A percentile compares a stretch with the other conserved stretches of the same genome.
phyloP scores from a whole-genome alignment of 2,888 invertebrate species.

The Drosophila neotestacea region DNA sequence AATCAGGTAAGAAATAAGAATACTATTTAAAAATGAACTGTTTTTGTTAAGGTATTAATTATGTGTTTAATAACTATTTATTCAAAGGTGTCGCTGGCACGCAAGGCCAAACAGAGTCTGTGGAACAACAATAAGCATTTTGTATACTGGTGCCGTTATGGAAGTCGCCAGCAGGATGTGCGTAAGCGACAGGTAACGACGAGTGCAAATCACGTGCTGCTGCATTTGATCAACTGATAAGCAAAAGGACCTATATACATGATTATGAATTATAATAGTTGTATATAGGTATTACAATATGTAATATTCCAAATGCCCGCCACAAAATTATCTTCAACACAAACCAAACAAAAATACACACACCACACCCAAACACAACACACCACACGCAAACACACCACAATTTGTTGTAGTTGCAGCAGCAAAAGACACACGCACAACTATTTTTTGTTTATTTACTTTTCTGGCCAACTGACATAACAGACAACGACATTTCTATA shows the following conservation, averaged over 20 bases:
- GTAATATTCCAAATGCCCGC: conserved; percentile 58
- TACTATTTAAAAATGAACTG: neutral
- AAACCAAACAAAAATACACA: conserved; percentile 11
- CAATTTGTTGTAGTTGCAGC: conserved; percentile 63
- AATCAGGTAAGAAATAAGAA: conserved; percentile 88
- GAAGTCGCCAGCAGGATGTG: conserved; percentile 89
- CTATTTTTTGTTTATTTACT: neutral
- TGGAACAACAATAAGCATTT: conserved; percentile 87
- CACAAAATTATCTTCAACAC: conserved; percentile 28
- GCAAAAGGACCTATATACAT: conserved; percentile 37
- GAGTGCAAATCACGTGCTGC: conserved; percentile 75
- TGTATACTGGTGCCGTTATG: conserved; percentile 91
- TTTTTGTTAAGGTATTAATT: neutral
- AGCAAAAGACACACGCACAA: conserved; percentile 37
- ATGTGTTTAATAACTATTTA: neutral
- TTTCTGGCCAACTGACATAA: neutral
- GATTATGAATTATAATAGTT: conserved; percentile 2
- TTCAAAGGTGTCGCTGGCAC: conserved; percentile 83
- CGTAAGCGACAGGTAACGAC: conserved; percentile 89
- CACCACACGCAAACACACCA: conserved; percentile 26
- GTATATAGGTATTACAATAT: conserved; percentile 44
- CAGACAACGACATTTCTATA: conserved; percentile 7
- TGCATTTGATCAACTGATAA: conserved; percentile 77
- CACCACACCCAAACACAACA: conserved; percentile 11
- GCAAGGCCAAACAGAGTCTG: conserved; percentile 84